A percentile compares a stretch with the other conserved stretches of the same genome.
These are phyloP conservation scores for Guaruba guarouba DNA, from an alignment of 2,113 vertebrate genomes.

Conservation along the genomic window DNA sequence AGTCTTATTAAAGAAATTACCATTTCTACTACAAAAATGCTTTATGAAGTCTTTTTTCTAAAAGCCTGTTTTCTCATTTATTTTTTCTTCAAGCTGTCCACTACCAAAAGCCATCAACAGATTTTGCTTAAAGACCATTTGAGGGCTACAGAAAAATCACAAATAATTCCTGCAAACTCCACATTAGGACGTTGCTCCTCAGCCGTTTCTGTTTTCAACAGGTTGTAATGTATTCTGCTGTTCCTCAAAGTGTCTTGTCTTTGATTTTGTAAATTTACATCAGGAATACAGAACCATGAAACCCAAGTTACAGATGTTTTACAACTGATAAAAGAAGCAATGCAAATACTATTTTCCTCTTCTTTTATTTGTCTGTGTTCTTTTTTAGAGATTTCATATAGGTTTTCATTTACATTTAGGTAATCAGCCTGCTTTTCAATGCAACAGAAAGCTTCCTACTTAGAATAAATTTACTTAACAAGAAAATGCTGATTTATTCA, in stretches of 20 bases:
- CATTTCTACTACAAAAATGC: neutral
- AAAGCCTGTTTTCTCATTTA: neutral
- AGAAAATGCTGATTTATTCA: neutral
- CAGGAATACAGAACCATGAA: neutral
- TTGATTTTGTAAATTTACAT: neutral
- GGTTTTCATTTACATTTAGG: neutral
- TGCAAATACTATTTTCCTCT: neutral
- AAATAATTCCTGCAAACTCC: neutral
- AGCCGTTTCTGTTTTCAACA: neutral
- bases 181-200: neutral
- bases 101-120: neutral
- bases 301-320: neutral
- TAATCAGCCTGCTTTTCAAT: neutral
- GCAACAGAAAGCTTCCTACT: neutral
- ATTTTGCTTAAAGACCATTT: neutral
- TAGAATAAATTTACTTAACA: neutral
- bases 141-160: neutral
- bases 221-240: neutral
- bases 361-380: neutral
- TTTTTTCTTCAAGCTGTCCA: neutral
- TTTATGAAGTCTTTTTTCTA: neutral
- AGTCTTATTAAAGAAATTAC: neutral
- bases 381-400: neutral
- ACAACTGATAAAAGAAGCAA: neutral
- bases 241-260: neutral